A percentile compares a stretch with the other conserved stretches of the same genome.
Evolutionary conservation across 2,113 vertebrate genomes (phyloP).

Genomic region (human (Homo sapiens)): GRCh38 chr3:115633501-115634000

Average conservation of each 20-base stretch:
- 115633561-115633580: not conserved
- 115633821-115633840: slow-evolving; percentile 15
- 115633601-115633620: not conserved
- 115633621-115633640: not conserved
- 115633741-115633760: not conserved
- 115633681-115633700: not conserved
- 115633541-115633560: not conserved
- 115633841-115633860: slow-evolving; percentile 48
- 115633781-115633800: slow-evolving; percentile 35
- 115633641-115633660: not conserved
- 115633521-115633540: not conserved
- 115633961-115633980: slow-evolving; percentile 80
- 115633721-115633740: not conserved
- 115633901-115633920: slow-evolving; percentile 76
- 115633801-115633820: slow-evolving; percentile 40
- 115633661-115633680: not conserved
- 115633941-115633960: slow-evolving; percentile 83
- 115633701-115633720: not conserved
- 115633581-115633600: slow-evolving; percentile 4
- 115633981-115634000: slow-evolving; percentile 80
- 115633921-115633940: slow-evolving; percentile 79
- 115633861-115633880: slow-evolving; percentile 55
- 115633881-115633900: slow-evolving; percentile 67
- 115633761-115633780: slow-evolving; percentile 14
- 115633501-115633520: not conserved